Base-by-base conservation (phyloP, 2,113 vertebrate species). In the Anarrhichthys ocellatus region DNA sequence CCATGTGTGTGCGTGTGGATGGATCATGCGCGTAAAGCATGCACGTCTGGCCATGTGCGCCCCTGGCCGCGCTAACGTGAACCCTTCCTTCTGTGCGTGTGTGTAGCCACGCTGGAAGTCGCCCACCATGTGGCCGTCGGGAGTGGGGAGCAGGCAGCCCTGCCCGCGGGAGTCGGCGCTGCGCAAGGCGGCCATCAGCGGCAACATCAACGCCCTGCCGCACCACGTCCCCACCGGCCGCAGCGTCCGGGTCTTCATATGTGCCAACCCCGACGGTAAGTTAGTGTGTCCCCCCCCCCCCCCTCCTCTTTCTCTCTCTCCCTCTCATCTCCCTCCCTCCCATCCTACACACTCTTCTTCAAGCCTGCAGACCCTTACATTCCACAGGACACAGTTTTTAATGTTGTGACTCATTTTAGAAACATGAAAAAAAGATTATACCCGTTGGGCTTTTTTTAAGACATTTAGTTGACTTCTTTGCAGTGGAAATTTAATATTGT, bases 211-310 rank as follows among this genome's bases (percentile, higher is more conserved):
- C 72, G 96, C 97, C 46, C 94, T 98, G 91, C 97, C 97, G 71
- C 92, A 96, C 58, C 96, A 97, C 38, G 95, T 96, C 82, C 97
- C 97, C 80, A 96, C 96, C 58, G 97, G 97, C 85, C 95, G 97
- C 89, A 97, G 96, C 85, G 96, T 98, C 80, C 96, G 97, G 14
- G 96, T 98, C 87, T 99, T 98, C 95, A 96, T 99, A 94, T 97
- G 96, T 86, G 94, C 96, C 95, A 98, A 97, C 92, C 97, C 97
- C 73, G 97, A 98, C 95, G 97, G 97, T 98, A 95, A 95, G 29
- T 9, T 80, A 48, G 46, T 20, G 17, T 66, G 61, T 9, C n/a
- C 0, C 6, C 5, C 27, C 67, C 9, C 0, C 27, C 18, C 27
- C 0, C 2, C 5, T 14, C 7, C n/a, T 40, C 9, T 9, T 9